phyloP scores from a whole-genome alignment of 2,888 invertebrate species.

The Acleris laterana region DNA sequence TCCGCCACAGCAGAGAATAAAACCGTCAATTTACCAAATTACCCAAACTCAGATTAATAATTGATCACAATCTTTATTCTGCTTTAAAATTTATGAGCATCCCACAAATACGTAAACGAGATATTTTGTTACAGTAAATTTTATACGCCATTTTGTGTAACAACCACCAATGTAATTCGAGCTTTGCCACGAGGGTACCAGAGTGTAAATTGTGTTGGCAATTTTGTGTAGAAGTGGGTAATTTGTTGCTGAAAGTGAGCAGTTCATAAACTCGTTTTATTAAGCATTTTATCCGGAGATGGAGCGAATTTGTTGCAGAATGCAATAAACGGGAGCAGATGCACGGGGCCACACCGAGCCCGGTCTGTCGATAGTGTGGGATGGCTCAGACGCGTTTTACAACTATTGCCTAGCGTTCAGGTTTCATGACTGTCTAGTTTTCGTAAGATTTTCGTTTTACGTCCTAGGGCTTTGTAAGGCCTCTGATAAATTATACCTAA shows the following conservation, averaged over 20 bases:
- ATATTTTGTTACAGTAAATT: constrained; percentile 27
- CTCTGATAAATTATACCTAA: too few species aligned
- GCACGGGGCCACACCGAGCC: constrained; percentile 17
- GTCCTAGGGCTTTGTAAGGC: too few species aligned
- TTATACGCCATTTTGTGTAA: constrained; percentile 23
- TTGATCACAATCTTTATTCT: constrained; percentile 34
- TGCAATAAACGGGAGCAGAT: constrained; percentile 46
- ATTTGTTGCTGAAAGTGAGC: constrained; percentile 52
- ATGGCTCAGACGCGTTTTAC: too few species aligned
- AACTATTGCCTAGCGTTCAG: too few species aligned
- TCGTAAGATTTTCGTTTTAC: too few species aligned
- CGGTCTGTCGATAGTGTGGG: too few species aligned
- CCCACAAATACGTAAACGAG: constrained; percentile 26
- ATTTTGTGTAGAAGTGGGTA: constrained; percentile 39
- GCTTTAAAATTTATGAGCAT: constrained; percentile 27
- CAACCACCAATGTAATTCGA: neutral
- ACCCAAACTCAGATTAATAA: constrained; percentile 25
- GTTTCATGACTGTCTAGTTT: too few species aligned
- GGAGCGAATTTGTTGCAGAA: constrained; percentile 45
- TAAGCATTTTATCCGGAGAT: constrained; percentile 52
- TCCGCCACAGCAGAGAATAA: neutral
- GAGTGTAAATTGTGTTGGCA: constrained; percentile 32
- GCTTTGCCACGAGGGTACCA: constrained; percentile 7
- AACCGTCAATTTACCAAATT: constrained; percentile 11
- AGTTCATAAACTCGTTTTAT: constrained; percentile 54